Conservation (phyloP, 2,113 vertebrate species). For the Nansenia antarctica region DNA sequence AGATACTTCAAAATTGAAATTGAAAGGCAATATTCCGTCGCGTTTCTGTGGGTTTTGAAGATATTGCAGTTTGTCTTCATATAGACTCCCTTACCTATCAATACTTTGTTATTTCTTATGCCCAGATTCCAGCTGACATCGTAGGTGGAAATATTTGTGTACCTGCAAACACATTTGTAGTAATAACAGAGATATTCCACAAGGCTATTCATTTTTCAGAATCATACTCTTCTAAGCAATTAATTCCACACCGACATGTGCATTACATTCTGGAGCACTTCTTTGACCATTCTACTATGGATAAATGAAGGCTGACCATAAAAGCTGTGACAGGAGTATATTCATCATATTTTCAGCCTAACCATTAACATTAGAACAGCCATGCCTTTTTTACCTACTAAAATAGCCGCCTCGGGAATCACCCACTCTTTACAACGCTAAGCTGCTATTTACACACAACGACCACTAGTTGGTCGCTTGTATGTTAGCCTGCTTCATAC, state of each 20-base stretch:
- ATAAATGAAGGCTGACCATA: neutral
- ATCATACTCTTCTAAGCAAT: neutral
- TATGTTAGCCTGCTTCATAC: too few relatives aligned
- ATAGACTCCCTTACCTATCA: conserved; percentile 46
- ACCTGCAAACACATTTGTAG: neutral
- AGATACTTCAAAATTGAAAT: conserved; percentile 45
- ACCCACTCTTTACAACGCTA: too few relatives aligned
- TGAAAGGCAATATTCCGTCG: conserved; percentile 59
- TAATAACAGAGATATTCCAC: neutral
- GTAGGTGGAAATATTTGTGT: neutral
- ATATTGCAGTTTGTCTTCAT: conserved; percentile 63
- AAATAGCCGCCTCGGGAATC: too few relatives aligned
- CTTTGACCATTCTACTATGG: too few relatives aligned
- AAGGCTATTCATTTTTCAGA: neutral
- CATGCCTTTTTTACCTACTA: too few relatives aligned
- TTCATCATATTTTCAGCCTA: neutral
- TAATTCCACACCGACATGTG: neutral
- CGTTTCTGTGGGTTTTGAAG: conserved; percentile 47
- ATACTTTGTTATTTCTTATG: conserved; percentile 18
- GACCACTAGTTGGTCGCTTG: too few relatives aligned
- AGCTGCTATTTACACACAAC: too few relatives aligned
- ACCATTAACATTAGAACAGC: too few relatives aligned
- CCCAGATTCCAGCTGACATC: neutral
- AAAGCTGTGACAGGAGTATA: neutral
- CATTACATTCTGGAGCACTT: too few relatives aligned